These are phyloP conservation scores for Campoletis sonorensis DNA, from an alignment of 1,140 invertebrate species.

Conservation along the genomic window DNA sequence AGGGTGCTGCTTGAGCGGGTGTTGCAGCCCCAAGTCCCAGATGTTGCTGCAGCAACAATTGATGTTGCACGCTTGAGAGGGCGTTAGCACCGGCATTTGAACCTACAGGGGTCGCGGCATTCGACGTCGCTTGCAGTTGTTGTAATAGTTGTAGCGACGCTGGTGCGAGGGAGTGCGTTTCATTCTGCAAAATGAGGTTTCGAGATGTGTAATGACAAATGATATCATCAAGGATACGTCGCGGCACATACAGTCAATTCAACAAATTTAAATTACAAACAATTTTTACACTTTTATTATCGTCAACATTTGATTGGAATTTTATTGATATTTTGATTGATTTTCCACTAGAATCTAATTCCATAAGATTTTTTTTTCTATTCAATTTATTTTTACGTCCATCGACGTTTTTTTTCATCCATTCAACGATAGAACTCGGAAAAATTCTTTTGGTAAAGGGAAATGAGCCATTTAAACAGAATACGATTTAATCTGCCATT, in stretches of 20 bases:
- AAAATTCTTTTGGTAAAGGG: too few species aligned
- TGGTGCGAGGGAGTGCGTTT: conserved; percentile 81
- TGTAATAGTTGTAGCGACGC: conserved; percentile 85
- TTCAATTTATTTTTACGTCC: too few species aligned
- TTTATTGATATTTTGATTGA: too few species aligned
- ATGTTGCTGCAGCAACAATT: conserved; percentile 83
- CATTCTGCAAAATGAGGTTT: conserved; percentile 66
- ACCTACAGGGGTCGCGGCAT: conserved; percentile 70
- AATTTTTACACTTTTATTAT: too few species aligned
- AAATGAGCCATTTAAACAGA: too few species aligned
- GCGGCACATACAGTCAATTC: not conserved
- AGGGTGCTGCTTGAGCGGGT: conserved; percentile 66
- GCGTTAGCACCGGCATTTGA: conserved; percentile 68
- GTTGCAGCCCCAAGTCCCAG: conserved; percentile 77
- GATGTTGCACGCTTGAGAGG: conserved; percentile 74
- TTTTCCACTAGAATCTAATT: too few species aligned
- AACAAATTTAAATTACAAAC: not conserved
- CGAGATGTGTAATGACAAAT: not conserved
- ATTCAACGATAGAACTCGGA: too few species aligned
- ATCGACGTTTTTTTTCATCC: too few species aligned
- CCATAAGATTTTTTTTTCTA: too few species aligned
- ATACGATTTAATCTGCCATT: too few species aligned
- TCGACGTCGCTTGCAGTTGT: conserved; percentile 85
- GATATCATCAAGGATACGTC: not conserved
- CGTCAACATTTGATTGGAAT: too few species aligned